These are phyloP conservation scores for Lucilia sericata DNA, from an alignment of 1,140 invertebrate species.

Conservation along the genomic window DNA sequence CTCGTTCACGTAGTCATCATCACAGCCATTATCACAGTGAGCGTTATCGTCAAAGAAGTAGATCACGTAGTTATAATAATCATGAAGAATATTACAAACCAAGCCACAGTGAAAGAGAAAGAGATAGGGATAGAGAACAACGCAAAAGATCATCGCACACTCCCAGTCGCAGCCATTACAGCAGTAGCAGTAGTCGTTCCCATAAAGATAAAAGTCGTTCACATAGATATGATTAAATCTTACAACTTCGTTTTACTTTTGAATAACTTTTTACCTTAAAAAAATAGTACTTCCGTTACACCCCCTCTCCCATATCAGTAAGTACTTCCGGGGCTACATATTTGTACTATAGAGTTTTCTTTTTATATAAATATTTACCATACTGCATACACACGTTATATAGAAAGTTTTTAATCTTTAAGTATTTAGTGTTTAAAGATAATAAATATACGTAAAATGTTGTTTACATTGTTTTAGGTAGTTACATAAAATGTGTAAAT, in stretches of 20 bases:
- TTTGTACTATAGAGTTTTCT: neutral
- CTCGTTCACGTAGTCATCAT: conserved; percentile 37
- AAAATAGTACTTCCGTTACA: neutral
- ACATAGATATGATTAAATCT: conserved; percentile 10
- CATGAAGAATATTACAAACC: neutral
- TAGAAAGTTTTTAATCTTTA: neutral
- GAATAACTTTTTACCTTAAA: neutral
- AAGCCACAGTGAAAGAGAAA: neutral
- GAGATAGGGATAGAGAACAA: neutral
- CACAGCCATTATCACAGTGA: neutral
- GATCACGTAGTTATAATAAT: neutral
- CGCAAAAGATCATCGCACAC: conserved; percentile 14
- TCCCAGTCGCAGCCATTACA: neutral
- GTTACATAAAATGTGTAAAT: conserved; percentile 7
- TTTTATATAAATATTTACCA: neutral
- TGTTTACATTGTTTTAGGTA: conserved; percentile 16
- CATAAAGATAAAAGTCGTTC: neutral
- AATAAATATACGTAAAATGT: conserved; percentile 2
- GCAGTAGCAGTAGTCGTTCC: neutral
- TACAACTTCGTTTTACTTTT: neutral
- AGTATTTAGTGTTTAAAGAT: neutral
- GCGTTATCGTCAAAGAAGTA: neutral
- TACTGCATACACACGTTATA: neutral
- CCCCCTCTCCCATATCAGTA: neutral
- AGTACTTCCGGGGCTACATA: neutral